These are phyloP conservation scores for Desoria tigrina DNA, from an alignment of 2,888 invertebrate species.

Conservation along the genomic window DNA sequence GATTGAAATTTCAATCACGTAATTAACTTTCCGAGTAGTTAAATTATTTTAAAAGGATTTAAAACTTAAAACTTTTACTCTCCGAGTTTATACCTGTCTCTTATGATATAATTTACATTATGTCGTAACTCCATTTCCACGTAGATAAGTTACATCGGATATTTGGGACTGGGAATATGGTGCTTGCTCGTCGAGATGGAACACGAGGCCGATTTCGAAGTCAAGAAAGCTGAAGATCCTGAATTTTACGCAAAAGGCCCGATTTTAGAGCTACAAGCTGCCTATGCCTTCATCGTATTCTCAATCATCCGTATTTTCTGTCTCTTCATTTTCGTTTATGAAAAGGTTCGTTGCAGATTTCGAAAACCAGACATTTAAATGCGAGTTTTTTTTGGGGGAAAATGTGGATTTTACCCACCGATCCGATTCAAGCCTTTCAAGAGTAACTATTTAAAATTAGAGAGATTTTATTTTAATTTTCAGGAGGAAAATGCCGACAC, in stretches of 20 bases:
- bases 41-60: too few species aligned
- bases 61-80: too few species aligned
- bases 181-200: conserved; percentile 2
- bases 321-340: conserved; percentile 9
- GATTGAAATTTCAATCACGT: too few species aligned
- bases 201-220: conserved; percentile 13
- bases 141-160: conserved; percentile 14
- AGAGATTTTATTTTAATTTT: too few species aligned
- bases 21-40: too few species aligned
- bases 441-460: too few species aligned
- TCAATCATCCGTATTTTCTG: not conserved
- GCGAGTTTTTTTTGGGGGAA: not conserved
- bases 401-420: too few species aligned
- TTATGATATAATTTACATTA: too few species aligned
- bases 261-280: conserved; percentile 2
- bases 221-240: conserved; percentile 4
- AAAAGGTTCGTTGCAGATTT: conserved; percentile 1
- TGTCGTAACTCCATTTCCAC: too few species aligned
- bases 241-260: conserved; percentile 8
- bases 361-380: too few species aligned
- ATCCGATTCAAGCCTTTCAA: too few species aligned
- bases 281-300: not conserved
- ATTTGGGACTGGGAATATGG: conserved; percentile 6
- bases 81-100: not conserved
- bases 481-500: conserved; percentile 2